Conservation (phyloP, 2,113 vertebrate species). For the Lipophrys pholis region DNA sequence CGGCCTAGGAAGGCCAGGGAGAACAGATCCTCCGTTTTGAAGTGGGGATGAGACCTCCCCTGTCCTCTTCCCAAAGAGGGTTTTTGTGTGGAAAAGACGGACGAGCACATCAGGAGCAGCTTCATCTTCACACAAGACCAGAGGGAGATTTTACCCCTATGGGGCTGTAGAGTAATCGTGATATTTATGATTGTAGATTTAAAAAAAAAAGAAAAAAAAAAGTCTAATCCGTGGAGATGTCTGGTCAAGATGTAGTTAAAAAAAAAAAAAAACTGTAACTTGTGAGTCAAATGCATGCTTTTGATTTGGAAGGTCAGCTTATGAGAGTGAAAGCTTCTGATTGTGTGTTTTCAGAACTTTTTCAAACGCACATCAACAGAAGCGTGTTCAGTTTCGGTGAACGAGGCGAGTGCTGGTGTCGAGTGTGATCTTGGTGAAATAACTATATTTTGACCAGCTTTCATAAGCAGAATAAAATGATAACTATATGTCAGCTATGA, state of each 20-base stretch:
- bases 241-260: slow-evolving; percentile 75
- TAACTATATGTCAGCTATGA: slow-evolving; percentile 48
- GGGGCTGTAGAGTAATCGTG: slow-evolving; percentile 74
- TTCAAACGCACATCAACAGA: slow-evolving; percentile 14
- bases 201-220: slow-evolving; percentile 7
- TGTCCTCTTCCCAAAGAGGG: slow-evolving; percentile 54
- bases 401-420: slow-evolving; percentile 37
- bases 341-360: slow-evolving; percentile 17
- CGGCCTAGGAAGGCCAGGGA: slow-evolving; percentile 69
- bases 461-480: slow-evolving; percentile 62
- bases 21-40: slow-evolving; percentile 21
- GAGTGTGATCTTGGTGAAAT: slow-evolving; percentile 52
- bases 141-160: slow-evolving; percentile 77
- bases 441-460: slow-evolving; percentile 79
- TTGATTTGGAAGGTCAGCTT: slow-evolving; percentile 29
- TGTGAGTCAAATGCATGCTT: slow-evolving; percentile 60
- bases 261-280: slow-evolving; percentile 39
- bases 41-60: slow-evolving; percentile 45
- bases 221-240: slow-evolving; percentile 54
- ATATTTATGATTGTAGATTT: slow-evolving; percentile 79
- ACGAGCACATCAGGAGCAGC: slow-evolving; percentile 43
- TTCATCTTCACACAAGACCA: slow-evolving; percentile 59
- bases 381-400: slow-evolving; percentile 22
- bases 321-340: slow-evolving; percentile 6
- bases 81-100: slow-evolving; percentile 53